Evolutionary conservation across 2,113 vertebrate genomes (phyloP).

Genomic region (Morone chrysops): DNA sequence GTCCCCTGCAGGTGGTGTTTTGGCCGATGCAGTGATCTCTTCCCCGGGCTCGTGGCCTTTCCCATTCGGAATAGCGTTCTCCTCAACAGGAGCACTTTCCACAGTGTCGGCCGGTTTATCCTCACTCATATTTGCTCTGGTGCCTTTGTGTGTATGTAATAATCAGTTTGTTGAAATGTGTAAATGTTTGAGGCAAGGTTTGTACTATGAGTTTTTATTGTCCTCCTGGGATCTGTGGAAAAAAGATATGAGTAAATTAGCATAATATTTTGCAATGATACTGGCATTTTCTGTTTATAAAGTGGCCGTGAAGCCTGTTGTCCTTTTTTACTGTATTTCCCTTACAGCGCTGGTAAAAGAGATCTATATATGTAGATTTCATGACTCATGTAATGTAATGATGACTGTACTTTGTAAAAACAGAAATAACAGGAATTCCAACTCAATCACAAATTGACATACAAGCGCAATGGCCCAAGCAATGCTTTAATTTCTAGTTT

Average conservation of each 20-base stretch:
- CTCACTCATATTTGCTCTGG: slow-evolving; percentile 72
- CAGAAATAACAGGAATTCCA: background rate
- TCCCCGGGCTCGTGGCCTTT: slow-evolving; percentile 82
- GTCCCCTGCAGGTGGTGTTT: slow-evolving; percentile 71
- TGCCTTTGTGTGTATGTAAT: slow-evolving; percentile 1
- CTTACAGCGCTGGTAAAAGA: background rate
- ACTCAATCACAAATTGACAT: background rate
- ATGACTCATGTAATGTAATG: background rate
- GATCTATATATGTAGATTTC: too few species aligned
- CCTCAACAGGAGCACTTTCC: slow-evolving; percentile 75
- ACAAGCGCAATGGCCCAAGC: background rate
- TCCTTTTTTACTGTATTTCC: background rate
- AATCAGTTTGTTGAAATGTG: slow-evolving; percentile 21
- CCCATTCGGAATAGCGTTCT: slow-evolving; percentile 83
- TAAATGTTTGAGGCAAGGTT: background rate
- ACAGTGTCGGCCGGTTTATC: slow-evolving; percentile 68
- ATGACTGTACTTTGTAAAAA: background rate
- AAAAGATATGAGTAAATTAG: background rate
- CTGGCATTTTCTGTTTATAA: background rate
- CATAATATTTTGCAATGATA: background rate
- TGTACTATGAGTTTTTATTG: slow-evolving; percentile 10
- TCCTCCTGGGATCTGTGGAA: slow-evolving; percentile 54
- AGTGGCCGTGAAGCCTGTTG: background rate
- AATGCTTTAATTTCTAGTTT: slow-evolving; percentile 3
- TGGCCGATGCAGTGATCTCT: slow-evolving; percentile 70